Base-by-base conservation (phyloP, 2,888 invertebrate genomes). In the Ennomos quercinarius region DNA sequence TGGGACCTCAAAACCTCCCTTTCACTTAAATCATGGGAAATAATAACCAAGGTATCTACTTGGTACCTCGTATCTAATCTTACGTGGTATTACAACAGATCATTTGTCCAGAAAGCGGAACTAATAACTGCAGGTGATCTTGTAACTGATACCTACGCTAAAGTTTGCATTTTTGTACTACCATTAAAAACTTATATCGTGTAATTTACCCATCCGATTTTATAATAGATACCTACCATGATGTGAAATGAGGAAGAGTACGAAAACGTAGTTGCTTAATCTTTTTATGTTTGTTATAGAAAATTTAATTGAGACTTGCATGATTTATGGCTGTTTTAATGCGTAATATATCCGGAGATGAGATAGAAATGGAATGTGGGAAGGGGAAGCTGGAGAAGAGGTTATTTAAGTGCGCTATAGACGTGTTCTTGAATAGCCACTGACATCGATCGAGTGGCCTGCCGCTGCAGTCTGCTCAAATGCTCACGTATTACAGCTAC, bases 81-180 rank as follows among this genome's bases (percentile, higher is more conserved):
- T 55, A 38, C 50, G 43, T 38, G 13, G 38, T 47, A 56, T 61
- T 61, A 61, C 43, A 44, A 43, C 48, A 44, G 12, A 48, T 38
- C 40, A 61, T 60, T 56, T 54, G 48, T 17, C 27, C 40, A 62
- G 68, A 68, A 66, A 68, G 68, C 63, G 64, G 59, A 63, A 68
- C 68, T 50, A 60, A 57, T 10, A 34, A n/a, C n/a, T n/a, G 27
- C 27, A 27, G 52, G 17, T 45, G 48, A 55, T 45, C 39, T 43
- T 45, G 36, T 52, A 36, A 34, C 41, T 27, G n/a, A 6, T 27
- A 27, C 5, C 17, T 17, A 8, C 42, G 35, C 17, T n/a, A 46
- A 39, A 43, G 8, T 62, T 56, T 57, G 38, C 61, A 61, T 61
- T 46, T 35, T 27, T 51, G 53, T 44, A 47, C 44, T 47, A 57